A percentile compares a stretch with the other conserved stretches of the same genome.
These are phyloP conservation scores for Limenitis camilla DNA, from an alignment of 2,888 invertebrate genomes.

Conservation along the genomic window DNA sequence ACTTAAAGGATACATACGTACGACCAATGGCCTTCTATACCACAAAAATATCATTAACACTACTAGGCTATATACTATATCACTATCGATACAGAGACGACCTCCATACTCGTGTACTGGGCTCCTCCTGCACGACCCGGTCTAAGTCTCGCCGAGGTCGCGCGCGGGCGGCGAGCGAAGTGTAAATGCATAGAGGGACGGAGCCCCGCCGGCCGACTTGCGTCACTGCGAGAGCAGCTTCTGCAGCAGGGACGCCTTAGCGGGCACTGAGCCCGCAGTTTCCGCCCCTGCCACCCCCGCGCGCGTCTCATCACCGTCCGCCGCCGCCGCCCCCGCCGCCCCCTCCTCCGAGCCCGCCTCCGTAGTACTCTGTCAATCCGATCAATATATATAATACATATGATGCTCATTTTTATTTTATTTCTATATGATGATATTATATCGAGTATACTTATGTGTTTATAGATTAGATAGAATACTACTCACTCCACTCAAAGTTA, in stretches of 20 bases:
- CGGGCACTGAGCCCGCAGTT: slow-evolving; percentile 27
- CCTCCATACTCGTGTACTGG: slow-evolving; percentile 18
- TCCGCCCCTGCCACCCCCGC: slow-evolving; percentile 31
- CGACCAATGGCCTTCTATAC: slow-evolving; percentile 54
- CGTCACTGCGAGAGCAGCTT: slow-evolving; percentile 88
- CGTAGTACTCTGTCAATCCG: slow-evolving; percentile 70
- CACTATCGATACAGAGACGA: slow-evolving; percentile 35
- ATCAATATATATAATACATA: slow-evolving; percentile 22
- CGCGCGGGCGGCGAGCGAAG: slow-evolving; percentile 23
- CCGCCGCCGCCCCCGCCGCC: slow-evolving; percentile 50
- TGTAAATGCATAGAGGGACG: slow-evolving; percentile 55
- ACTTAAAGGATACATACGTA: slow-evolving; percentile 35
- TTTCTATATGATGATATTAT: no score
- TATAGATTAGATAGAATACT: not conserved
- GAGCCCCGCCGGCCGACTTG: slow-evolving; percentile 20
- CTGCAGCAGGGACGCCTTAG: slow-evolving; percentile 87
- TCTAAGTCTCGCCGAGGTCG: not conserved
- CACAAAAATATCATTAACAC: slow-evolving; percentile 65
- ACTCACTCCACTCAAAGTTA: slow-evolving; percentile 2
- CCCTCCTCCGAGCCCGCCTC: slow-evolving; percentile 67
- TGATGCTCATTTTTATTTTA: not conserved
- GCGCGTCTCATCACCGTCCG: slow-evolving; percentile 15
- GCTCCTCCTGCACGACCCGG: no score
- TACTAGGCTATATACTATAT: slow-evolving; percentile 46
- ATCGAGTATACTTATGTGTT: not conserved